These are phyloP conservation scores for Trochalopteron elliotii DNA, from an alignment of 2,113 vertebrate species.

Conservation along the genomic window DNA sequence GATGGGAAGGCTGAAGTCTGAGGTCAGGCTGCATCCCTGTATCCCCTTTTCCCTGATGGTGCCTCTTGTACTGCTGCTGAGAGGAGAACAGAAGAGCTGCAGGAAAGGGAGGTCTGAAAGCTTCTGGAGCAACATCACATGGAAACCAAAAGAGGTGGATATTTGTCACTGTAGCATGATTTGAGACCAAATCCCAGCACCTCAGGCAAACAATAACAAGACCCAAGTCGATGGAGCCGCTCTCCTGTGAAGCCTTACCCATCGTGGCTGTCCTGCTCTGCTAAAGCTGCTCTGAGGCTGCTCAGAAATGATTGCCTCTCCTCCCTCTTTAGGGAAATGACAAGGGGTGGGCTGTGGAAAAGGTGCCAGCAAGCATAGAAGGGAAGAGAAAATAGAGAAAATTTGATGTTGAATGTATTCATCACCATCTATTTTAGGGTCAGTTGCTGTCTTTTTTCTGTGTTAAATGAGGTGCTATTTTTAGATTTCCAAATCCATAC, in stretches of 20 bases:
- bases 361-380: background rate
- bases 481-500: constrained; percentile 34
- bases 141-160: background rate
- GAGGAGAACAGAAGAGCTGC: background rate
- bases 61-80: background rate
- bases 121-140: background rate
- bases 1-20: background rate
- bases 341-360: background rate
- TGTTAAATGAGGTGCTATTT: constrained; percentile 39
- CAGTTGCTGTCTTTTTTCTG: background rate
- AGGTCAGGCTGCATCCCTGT: background rate
- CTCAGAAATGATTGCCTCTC: background rate
- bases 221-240: accelerated
- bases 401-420: background rate
- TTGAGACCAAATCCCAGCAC: background rate
- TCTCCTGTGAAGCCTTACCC: background rate
- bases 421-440: constrained; percentile 28
- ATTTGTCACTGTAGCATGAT: background rate
- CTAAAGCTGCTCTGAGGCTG: background rate
- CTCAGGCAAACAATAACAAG: background rate
- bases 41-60: background rate
- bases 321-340: background rate
- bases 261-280: background rate
- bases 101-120: background rate
- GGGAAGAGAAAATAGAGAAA: constrained; percentile 16